Evolutionary conservation across 2,797 vertebrate genomes (phyloP), one percentile per base, ranked within the genome.

Genomic region (Phataginus tricuspis): DNA sequence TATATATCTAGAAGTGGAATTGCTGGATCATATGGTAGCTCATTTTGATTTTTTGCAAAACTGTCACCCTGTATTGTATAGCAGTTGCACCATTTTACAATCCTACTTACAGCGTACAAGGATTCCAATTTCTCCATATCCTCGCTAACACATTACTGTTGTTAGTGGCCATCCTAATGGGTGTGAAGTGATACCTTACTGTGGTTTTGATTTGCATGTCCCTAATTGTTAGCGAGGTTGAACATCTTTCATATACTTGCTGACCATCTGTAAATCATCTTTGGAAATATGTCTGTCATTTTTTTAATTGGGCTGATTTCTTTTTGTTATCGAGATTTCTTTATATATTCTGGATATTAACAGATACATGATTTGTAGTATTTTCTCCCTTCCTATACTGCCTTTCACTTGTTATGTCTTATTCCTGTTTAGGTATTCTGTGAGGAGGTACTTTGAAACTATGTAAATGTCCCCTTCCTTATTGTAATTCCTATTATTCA

Each of bases 281-380:
- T 92, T 74, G 31, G 42, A 57, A 71, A 78, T 72, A 79, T 88
- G 27, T 55, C 63, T 71, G 25, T 64, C 34, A 80, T n/a, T 85
- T 91, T 83, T 55, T 51, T 34, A 80, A 57, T 72, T 10, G 4
- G 42, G 21, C 55, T 71, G 37, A 49, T 89, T 42, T 90, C 80
- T 87, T 39, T 66, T 25, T 71, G 34, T 78, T 72, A 16, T n/a
- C 34, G 23, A 45, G 27, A 78, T 37, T 90, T 92, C n/a, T 85
- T 85, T 55, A 72, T 68, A n/a, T 84, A 86, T 53, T 92, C 14
- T 85, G 34, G 29, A 61, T 95, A 80, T 91, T 69, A 87, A 75
- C 39, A 94, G 49, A 75, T 39, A 64, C 10, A 42, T 83, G 42
- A 86, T 83, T 84, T 68, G 19, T 31, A 88, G 39, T 71, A 78